Conservation (phyloP, 2,797 vertebrate genomes). For the Semotilus atromaculatus region DNA sequence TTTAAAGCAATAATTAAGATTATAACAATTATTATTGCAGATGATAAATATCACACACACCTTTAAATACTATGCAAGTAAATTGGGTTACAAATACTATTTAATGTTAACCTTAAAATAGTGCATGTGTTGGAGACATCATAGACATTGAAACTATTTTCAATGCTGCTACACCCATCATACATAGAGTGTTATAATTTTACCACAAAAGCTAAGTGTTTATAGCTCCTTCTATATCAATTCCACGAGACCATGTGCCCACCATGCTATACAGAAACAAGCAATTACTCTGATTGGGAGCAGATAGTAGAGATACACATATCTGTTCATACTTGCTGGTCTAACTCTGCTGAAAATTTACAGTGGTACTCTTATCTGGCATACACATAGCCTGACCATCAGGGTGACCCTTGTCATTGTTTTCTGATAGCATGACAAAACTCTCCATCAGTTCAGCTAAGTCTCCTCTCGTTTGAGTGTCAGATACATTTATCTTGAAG, state of each 20-base stretch:
- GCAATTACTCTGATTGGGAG: constrained; percentile 32
- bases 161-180: background rate
- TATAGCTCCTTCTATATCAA: background rate
- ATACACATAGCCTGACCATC: background rate
- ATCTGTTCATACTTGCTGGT: constrained; percentile 24
- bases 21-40: too few species aligned
- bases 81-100: background rate
- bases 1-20: too few species aligned
- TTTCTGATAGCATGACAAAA: constrained; percentile 13
- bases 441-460: constrained; percentile 7
- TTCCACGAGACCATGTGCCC: background rate
- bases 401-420: background rate
- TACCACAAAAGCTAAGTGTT: background rate
- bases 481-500: constrained; percentile 15
- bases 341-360: constrained; percentile 29
- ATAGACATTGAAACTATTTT: background rate
- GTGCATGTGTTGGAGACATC: background rate
- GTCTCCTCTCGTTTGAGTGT: constrained; percentile 5
- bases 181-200: background rate
- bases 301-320: constrained; percentile 27
- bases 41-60: background rate
- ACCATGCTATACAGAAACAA: constrained; percentile 15
- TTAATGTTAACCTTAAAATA: background rate
- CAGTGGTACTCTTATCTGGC: too few species aligned
- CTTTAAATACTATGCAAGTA: background rate